phyloP scores from a whole-genome alignment of 1,140 invertebrate species.

The Penaeus japonicus region DNA sequence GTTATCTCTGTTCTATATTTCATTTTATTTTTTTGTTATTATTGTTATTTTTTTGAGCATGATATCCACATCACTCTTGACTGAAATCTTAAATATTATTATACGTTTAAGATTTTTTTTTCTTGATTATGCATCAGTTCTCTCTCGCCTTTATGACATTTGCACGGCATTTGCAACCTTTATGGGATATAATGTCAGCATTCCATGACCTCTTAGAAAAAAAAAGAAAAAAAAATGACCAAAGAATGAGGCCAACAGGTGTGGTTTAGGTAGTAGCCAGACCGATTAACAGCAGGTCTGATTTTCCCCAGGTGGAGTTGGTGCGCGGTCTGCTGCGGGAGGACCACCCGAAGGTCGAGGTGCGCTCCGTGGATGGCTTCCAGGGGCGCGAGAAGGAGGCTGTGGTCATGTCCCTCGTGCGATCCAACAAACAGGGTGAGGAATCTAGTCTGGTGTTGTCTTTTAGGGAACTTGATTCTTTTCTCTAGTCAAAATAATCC shows the following conservation, averaged over 20 bases:
- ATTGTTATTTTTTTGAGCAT: neutral
- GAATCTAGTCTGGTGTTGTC: neutral
- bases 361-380: slow-evolving; percentile 72
- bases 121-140: too few species aligned
- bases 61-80: too few species aligned
- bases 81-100: too few species aligned
- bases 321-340: slow-evolving; percentile 29
- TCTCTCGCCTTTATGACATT: too few species aligned
- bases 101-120: too few species aligned
- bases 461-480: neutral
- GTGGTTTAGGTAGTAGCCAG: neutral
- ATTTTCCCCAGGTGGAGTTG: slow-evolving; percentile 24
- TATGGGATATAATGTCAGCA: too few species aligned
- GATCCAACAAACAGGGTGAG: slow-evolving; percentile 62
- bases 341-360: slow-evolving; percentile 65
- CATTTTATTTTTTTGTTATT: neutral
- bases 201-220: too few species aligned
- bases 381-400: slow-evolving; percentile 70
- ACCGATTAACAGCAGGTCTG: neutral
- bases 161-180: too few species aligned
- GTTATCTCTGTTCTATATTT: neutral
- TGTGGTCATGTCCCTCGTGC: slow-evolving; percentile 68
- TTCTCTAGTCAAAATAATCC: too few species aligned
- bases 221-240: neutral
- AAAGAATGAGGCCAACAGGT: neutral